Base-by-base conservation (phyloP, 1,140 invertebrate genomes). In the Sminthurinus signatus region DNA sequence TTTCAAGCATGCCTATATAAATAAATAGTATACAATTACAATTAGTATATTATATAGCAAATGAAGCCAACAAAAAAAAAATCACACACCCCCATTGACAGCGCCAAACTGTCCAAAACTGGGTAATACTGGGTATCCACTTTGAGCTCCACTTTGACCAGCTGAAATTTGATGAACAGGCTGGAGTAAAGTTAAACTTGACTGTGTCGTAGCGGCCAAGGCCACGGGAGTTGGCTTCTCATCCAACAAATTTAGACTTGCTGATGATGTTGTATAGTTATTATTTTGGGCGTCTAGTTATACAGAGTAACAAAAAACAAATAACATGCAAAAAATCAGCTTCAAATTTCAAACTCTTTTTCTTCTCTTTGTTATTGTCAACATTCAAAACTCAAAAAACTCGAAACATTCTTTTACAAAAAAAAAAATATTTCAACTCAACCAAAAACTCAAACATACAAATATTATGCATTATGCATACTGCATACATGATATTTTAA, bases 41-140 rank as follows among this genome's bases (percentile, higher is more conserved):
- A n/a, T n/a, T n/a, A n/a, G n/a, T n/a, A n/a, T n/a, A n/a, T n/a
- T n/a, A n/a, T n/a, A n/a, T n/a, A 8, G 32, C 12, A 39, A 36
- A 57, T 8, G 15, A 14, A 32, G 4, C 17, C 3, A 62, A 55
- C 28, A n/a, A 27, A 58, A 46, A 10, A 27, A 48, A 42, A 23
- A 25, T 39, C 1, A 63, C 25, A 50, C 62, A 68, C 66, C 66
- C 27, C 61, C 54, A 39, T 39, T 56, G 36, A 56, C 54, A 56
- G 54, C 32, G 28, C 51, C 66, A 54, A 68, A 68, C 61, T 68
- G 66, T 60, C 66, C 66, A 54, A 68, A 68, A 60, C 61, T 64
- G 27, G 66, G 66, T 27, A 68, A 57, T 43, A 25, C 60, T 61
- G 64, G 32, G 15, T 36, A 68, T 48, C 61, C 61, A 39, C 52